Base-by-base conservation (phyloP, 1,140 invertebrate species). In the Ctenoplectra terminalis region DNA sequence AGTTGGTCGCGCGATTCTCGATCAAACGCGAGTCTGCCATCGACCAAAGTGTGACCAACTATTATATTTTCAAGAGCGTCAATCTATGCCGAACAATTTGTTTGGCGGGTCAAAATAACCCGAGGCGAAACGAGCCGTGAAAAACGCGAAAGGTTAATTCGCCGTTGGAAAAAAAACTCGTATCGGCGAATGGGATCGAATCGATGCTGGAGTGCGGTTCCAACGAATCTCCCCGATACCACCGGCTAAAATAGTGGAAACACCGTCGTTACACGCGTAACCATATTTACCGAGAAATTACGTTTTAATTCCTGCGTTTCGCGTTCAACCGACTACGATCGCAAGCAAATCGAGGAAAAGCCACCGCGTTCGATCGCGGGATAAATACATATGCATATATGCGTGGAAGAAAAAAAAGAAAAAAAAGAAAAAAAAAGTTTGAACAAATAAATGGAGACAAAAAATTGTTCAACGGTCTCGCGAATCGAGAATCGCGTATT, bases 211-310 rank as follows among this genome's bases (percentile, higher is more conserved):
- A n/a, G n/a, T n/a, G n/a, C n/a, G n/a, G n/a, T n/a, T n/a, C n/a
- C 23, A 37, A 37, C 48, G 23, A 52, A 69, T 69, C 54, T 67
- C 15, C 26, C 64, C 26, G 64, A 34, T 15, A 17, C 17, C 34
- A 11, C 31, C 34, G 52, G 31, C 20, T 56, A 8, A 71, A 71
- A 71, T 20, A 40, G 34, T 40, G 34, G 23, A 29, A 26, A 56
- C 48, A 54, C 23, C 15, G 46, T 52, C 7, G 46, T 69, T 69
- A 69, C 66, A 37, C 66, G 34, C 23, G 50, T 56, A 26, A 54
- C 31, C 50, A 26, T 70, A 40, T 70, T 70, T 70, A 54, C 31
- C 26, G 34, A 23, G 9, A 56, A 71, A 43, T 71, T 71, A 71
- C 34, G 29, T 71, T 71, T 71, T 56, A 71, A 71, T 71, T 56